Conservation (phyloP, 2,113 vertebrate genomes). For the Capreolus pygargus region DNA sequence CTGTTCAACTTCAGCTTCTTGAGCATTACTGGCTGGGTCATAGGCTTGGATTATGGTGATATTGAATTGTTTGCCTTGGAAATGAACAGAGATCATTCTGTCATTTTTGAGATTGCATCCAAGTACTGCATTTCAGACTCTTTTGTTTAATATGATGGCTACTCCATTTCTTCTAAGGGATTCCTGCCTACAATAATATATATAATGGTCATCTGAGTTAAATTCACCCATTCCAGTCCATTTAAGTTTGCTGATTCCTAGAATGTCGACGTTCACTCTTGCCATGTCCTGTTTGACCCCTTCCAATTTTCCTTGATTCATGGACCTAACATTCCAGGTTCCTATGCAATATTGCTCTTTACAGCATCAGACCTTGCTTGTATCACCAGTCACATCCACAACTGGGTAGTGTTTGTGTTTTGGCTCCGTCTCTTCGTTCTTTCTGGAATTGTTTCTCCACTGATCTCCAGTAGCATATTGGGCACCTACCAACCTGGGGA, state of each 20-base stretch:
- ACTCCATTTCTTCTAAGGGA: not conserved
- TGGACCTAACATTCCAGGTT: not conserved
- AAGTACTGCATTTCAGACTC: not conserved
- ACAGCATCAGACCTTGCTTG: not conserved
- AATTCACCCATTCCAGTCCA: not conserved
- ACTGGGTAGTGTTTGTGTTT: not conserved
- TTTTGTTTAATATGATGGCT: not conserved
- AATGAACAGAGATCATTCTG: not conserved
- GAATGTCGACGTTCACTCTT: rapidly evolving
- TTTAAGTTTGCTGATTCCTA: not conserved
- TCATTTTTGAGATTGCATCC: not conserved
- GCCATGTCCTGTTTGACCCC: not conserved
- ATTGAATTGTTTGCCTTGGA: not conserved
- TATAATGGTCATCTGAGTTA: not conserved
- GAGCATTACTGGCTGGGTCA: not conserved
- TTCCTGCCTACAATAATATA: not conserved
- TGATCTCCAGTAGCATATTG: not conserved
- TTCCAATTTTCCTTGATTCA: not conserved
- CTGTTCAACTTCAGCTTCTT: not conserved
- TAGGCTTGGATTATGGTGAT: not conserved
- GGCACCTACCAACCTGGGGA: not conserved
- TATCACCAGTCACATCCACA: not conserved
- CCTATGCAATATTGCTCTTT: not conserved
- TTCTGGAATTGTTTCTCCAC: not conserved
- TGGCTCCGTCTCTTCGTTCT: not conserved